Evolutionary conservation across 2,797 vertebrate species (phyloP).

Genomic region (Neosilurus mollespiculum): DNA sequence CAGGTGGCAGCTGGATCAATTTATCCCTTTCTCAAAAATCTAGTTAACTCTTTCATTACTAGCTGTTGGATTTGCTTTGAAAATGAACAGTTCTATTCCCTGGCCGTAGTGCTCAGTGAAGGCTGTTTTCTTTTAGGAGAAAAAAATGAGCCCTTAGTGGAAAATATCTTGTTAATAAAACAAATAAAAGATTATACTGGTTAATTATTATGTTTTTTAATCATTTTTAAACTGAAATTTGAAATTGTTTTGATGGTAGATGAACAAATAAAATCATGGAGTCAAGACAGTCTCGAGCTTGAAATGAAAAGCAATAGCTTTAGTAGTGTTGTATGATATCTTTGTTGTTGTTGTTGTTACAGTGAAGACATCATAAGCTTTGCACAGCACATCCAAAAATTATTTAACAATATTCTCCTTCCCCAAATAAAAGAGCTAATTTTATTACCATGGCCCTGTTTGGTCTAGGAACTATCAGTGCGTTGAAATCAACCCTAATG

Average conservation of each 20-base stretch:
- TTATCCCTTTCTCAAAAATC: neutral
- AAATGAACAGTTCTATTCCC: neutral
- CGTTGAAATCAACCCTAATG: constrained; percentile 7
- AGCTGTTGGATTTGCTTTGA: neutral
- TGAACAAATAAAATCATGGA: neutral
- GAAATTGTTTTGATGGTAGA: neutral
- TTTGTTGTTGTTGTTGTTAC: neutral
- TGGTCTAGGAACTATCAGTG: neutral
- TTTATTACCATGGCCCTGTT: neutral
- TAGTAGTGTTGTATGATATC: neutral
- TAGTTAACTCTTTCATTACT: constrained; percentile 29
- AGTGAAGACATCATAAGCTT: neutral
- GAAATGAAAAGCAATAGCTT: neutral
- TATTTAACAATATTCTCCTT: neutral
- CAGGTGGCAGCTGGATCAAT: constrained; percentile 47
- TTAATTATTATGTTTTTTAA: neutral
- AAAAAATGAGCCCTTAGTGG: neutral
- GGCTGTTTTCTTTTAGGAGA: neutral
- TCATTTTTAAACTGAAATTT: neutral
- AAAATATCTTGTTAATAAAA: neutral
- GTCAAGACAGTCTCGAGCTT: neutral
- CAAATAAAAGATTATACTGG: neutral
- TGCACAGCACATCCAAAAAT: neutral
- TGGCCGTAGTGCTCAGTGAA: neutral
- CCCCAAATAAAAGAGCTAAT: neutral